Conservation (phyloP, 2,888 invertebrate species). For the Nomada ferruginata region DNA sequence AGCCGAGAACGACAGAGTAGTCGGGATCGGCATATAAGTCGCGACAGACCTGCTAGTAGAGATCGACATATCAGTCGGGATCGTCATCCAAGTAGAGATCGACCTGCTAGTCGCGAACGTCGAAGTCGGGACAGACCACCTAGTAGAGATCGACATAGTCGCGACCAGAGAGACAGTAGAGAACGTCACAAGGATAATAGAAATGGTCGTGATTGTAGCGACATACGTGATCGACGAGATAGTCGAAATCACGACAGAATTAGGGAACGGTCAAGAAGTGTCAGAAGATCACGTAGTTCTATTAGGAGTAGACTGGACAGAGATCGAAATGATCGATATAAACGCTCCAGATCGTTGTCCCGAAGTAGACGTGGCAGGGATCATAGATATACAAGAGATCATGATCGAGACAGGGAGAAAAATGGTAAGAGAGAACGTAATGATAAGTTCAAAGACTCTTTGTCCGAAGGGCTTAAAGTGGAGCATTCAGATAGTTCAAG, state of each 20-base stretch:
- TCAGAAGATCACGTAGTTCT: slow-evolving; percentile 80
- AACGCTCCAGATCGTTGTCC: slow-evolving; percentile 77
- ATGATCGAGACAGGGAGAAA: slow-evolving; percentile 83
- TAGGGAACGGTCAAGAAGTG: slow-evolving; percentile 79
- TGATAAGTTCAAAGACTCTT: slow-evolving; percentile 89
- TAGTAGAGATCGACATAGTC: slow-evolving; percentile 77
- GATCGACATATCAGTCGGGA: slow-evolving; percentile 65
- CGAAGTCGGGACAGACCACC: slow-evolving; percentile 68
- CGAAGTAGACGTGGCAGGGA: slow-evolving; percentile 79
- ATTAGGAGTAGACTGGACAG: slow-evolving; percentile 76
- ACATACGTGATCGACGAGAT: slow-evolving; percentile 80
- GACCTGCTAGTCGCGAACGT: slow-evolving; percentile 68
- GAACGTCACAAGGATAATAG: slow-evolving; percentile 78
- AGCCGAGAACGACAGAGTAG: slow-evolving; percentile 75
- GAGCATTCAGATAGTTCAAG: slow-evolving; percentile 88
- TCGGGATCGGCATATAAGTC: slow-evolving; percentile 64
- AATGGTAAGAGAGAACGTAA: slow-evolving; percentile 82
- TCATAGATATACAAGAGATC: slow-evolving; percentile 78
- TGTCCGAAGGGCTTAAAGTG: slow-evolving; percentile 91
- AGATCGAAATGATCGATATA: slow-evolving; percentile 77
- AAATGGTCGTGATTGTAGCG: slow-evolving; percentile 80
- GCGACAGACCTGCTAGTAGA: slow-evolving; percentile 69
- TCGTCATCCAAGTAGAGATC: slow-evolving; percentile 69
- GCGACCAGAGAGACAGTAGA: slow-evolving; percentile 78
- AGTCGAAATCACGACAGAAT: slow-evolving; percentile 78